Percentiles rank a stretch among this genome's conserved stretches.
Conservation (phyloP, 2,797 vertebrate species). For the Botia kubotai region DNA sequence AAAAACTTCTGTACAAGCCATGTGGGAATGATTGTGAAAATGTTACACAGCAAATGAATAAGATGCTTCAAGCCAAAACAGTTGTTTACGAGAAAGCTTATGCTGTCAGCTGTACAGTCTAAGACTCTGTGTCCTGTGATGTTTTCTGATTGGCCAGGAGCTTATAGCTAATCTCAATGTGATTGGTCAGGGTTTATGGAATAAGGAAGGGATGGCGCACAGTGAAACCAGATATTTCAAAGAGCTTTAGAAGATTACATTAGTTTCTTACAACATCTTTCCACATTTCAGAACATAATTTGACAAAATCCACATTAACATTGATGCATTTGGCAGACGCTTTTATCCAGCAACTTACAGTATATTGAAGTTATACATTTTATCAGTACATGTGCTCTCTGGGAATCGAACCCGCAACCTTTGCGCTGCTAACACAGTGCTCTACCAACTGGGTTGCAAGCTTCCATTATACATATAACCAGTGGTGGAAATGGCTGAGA, state of each 20-base stretch:
- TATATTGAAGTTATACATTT: too few species aligned
- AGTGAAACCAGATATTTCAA: constrained; percentile 1
- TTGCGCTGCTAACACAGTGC: too few species aligned
- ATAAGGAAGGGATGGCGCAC: neutral
- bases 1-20: neutral
- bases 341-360: too few species aligned
- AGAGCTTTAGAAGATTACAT: neutral
- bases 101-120: constrained; percentile 7
- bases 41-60: neutral
- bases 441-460: too few species aligned
- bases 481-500: too few species aligned
- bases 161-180: constrained; percentile 6
- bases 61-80: neutral
- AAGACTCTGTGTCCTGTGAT: neutral
- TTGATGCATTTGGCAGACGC: too few species aligned
- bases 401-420: too few species aligned
- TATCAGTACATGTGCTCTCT: too few species aligned
- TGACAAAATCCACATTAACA: neutral
- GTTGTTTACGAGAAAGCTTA: constrained; percentile 13
- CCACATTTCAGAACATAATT: neutral
- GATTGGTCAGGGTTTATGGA: constrained; percentile 7
- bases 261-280: neutral
- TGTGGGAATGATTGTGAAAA: neutral
- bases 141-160: constrained; percentile 7
- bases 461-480: too few species aligned